Percentiles rank a stretch among this genome's conserved stretches.
phyloP scores from a whole-genome alignment of 2,113 vertebrate species.

The Eidolon helvum region DNA sequence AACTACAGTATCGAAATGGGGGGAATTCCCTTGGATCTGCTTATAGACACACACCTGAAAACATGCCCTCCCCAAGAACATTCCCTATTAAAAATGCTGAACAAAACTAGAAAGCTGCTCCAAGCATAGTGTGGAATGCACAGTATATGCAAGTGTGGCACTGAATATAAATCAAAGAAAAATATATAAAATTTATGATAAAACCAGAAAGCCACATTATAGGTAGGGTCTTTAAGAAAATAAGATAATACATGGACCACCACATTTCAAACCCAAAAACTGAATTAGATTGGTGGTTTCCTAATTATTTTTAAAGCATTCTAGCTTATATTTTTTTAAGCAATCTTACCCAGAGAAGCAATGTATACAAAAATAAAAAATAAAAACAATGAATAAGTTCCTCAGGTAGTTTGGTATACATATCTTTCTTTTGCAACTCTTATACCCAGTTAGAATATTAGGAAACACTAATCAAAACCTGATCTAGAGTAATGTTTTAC shows the following conservation, averaged over 20 bases:
- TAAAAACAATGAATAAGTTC: not conserved
- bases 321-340: slow-evolving; percentile 1
- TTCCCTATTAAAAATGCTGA: not conserved
- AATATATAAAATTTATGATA: not conserved
- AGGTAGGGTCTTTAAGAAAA: not conserved
- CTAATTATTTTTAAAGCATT: not conserved
- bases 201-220: not conserved
- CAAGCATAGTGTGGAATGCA: not conserved
- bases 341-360: not conserved
- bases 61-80: not conserved
- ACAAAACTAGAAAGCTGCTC: not conserved
- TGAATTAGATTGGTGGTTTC: not conserved
- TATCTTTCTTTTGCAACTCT: not conserved
- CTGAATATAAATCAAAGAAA: slow-evolving; percentile 23
- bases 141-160: not conserved
- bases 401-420: not conserved
- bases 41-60: not conserved
- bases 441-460: not conserved
- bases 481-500: slow-evolving; percentile 23
- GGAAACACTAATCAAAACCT: not conserved
- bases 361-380: not conserved
- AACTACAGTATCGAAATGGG: not conserved
- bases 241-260: not conserved
- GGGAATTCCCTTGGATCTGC: not conserved
- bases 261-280: not conserved